Percentiles rank a stretch among this genome's conserved stretches.
Conservation (phyloP, 2,113 vertebrate species). For the Probosciger aterrimus region DNA sequence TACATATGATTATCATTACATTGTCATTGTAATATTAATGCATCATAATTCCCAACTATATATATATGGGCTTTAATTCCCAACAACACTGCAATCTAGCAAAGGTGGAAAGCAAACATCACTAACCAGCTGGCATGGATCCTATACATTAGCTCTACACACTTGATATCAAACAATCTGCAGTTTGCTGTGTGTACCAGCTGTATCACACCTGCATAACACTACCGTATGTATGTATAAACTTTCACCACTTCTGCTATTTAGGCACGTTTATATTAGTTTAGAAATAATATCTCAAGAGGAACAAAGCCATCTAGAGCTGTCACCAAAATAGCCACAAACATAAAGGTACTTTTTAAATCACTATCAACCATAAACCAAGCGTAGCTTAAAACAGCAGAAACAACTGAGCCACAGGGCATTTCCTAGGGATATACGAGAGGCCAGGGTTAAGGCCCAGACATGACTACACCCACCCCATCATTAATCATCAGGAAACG, state of each 20-base stretch:
- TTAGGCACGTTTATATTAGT: not conserved
- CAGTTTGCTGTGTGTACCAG: not conserved
- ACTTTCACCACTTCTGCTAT: not conserved
- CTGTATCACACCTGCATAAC: not conserved
- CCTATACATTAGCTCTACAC: not conserved
- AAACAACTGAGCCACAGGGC: slow-evolving; percentile 54
- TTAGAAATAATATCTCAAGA: not conserved
- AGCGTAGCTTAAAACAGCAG: slow-evolving; percentile 36
- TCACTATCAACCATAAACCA: slow-evolving; percentile 44
- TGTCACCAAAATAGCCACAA: slow-evolving; percentile 43
- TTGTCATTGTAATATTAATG: not conserved
- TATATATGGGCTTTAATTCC: not conserved
- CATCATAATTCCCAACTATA: not conserved
- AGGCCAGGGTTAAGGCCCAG: slow-evolving; percentile 66
- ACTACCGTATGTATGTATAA: not conserved
- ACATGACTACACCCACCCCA: slow-evolving; percentile 61
- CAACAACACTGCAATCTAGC: not conserved
- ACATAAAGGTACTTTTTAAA: slow-evolving; percentile 25
- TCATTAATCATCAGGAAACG: slow-evolving; percentile 72
- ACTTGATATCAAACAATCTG: not conserved
- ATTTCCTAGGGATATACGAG: slow-evolving; percentile 62
- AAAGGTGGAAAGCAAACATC: not conserved
- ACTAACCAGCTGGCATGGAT: not conserved
- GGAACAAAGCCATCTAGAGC: slow-evolving; percentile 39
- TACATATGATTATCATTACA: not conserved